Evolutionary conservation across 2,113 vertebrate genomes (phyloP).

Genomic region (Lycaon pictus): DNA sequence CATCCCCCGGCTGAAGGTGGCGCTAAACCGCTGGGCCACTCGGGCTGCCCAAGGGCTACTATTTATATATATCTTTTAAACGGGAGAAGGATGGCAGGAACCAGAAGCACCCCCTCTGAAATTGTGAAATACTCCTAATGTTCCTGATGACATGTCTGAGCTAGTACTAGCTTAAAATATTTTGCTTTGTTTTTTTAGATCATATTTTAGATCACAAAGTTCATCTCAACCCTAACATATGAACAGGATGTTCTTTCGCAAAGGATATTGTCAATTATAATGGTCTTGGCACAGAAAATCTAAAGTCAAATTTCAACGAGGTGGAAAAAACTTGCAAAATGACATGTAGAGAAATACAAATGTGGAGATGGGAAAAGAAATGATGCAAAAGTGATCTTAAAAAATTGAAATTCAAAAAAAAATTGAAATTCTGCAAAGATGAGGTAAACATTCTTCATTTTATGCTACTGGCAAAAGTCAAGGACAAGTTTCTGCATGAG

Average conservation of each 20-base stretch:
- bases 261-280: constrained; percentile 2
- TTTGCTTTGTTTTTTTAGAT: constrained; percentile 16
- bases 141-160: background rate
- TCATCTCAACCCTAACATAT: background rate
- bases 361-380: constrained; percentile 2
- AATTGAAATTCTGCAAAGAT: background rate
- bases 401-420: background rate
- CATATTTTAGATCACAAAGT: constrained; percentile 1
- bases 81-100: background rate
- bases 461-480: constrained; percentile 18
- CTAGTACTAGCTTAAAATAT: background rate
- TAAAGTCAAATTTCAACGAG: background rate
- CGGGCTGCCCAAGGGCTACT: background rate
- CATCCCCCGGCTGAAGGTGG: too few relatives aligned
- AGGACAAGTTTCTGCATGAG: constrained; percentile 23
- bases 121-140: background rate
- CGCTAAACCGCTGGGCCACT: too few relatives aligned
- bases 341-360: background rate
- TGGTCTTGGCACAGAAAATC: constrained; percentile 29
- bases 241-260: constrained; percentile 7
- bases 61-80: background rate
- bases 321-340: background rate
- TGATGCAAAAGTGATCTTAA: background rate
- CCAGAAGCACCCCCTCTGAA: background rate
- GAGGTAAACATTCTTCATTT: background rate